Evolutionary conservation across 2,797 vertebrate species (phyloP), one percentile per base, ranked within the genome.

Genomic region (Adelosebastes latens): DNA sequence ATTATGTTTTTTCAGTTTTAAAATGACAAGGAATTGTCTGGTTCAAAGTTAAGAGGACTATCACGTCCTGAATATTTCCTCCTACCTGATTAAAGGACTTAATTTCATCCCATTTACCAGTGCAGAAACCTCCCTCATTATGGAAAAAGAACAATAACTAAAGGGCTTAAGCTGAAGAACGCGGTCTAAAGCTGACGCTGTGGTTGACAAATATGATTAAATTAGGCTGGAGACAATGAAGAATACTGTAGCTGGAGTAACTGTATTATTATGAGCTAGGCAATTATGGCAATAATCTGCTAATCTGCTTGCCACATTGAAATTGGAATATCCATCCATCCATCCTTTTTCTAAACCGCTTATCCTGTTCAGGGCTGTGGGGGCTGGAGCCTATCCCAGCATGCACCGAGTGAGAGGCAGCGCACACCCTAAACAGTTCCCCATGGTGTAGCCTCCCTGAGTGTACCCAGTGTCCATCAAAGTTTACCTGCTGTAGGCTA

Each of bases 261-360:
- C 75, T 55, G 70, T 72, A 62, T 81, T 79, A 58, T 83, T 80
- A 64, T 71, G 60, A 84, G 61, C 78, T 1, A 4, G 67, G 82
- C 87, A 88, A 88, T 90, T 87, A 89, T 59, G 59, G 77, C 69
- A 78, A 64, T 90, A 86, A 89, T 91, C 86, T 89, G 87, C 81
- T 91, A 90, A 90, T 91, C 91, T 88, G 77, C 58, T 64, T 75
- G 72, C 70, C 22, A 67, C 80, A 67, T 77, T 91, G 74, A 82
- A 83, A 86, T 32, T 65, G 49, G 42, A 89, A 86, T 76, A 86
- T 85, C 72, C 78, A 55, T 75, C 70, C 52, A 65, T 79, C 67
- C 80, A 75, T 86, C 71, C 70, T n/a, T 79, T 86, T 75, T 84
- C 58, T 90, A 88, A 90, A 84, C 64, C 20, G 65, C 80, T 88